phyloP scores from a whole-genome alignment of 2,797 vertebrate species.

The Steatocranus sp. region DNA sequence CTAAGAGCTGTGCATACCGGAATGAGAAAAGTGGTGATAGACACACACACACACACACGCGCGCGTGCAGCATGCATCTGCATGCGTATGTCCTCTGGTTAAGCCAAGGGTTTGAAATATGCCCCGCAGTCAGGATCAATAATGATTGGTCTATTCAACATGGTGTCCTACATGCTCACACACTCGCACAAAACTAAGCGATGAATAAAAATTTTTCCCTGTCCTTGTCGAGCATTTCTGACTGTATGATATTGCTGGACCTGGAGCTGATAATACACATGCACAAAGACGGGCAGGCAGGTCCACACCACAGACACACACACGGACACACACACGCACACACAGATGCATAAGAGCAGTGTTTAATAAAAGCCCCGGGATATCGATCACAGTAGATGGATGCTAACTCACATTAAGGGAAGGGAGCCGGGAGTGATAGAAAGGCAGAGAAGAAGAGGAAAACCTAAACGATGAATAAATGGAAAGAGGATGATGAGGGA shows the following conservation, averaged over 20 bases:
- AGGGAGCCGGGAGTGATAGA: slow-evolving; percentile 14
- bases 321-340: not conserved
- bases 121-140: slow-evolving; percentile 35
- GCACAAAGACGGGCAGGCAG: not conserved
- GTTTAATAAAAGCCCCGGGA: slow-evolving; percentile 70
- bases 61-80: not conserved
- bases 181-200: not conserved
- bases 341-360: slow-evolving; percentile 45
- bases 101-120: slow-evolving; percentile 19
- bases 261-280: not conserved
- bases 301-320: not conserved
- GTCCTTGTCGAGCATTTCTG: slow-evolving; percentile 5
- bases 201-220: slow-evolving; percentile 25
- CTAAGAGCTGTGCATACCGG: slow-evolving; percentile 7
- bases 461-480: slow-evolving; percentile 27
- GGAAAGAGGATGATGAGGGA: slow-evolving; percentile 8
- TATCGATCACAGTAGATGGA: slow-evolving; percentile 71
- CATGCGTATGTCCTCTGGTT: not conserved
- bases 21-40: slow-evolving; percentile 19
- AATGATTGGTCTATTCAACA: slow-evolving; percentile 27
- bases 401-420: slow-evolving; percentile 60
- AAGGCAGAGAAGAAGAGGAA: slow-evolving; percentile 2
- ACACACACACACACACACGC: accelerated
- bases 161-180: not conserved
- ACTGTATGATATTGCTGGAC: slow-evolving; percentile 40